These are phyloP conservation scores for Prunella fulvescens DNA, from an alignment of 2,113 vertebrate species.

Conservation along the genomic window DNA sequence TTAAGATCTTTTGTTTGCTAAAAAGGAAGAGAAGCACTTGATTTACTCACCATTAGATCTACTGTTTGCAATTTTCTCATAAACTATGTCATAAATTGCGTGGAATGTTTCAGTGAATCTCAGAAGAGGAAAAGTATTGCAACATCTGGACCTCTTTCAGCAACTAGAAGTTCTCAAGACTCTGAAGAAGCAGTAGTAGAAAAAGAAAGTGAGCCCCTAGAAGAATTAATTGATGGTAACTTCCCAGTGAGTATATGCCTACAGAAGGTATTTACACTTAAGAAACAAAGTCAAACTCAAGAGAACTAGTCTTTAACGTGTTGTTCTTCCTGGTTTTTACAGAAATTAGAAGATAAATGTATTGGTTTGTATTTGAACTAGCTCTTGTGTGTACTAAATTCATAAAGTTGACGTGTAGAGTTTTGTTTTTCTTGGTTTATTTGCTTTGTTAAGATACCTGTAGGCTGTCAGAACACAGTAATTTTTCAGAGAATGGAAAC, in stretches of 20 bases:
- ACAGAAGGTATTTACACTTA: not conserved
- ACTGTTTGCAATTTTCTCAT: not conserved
- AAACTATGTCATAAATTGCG: not conserved
- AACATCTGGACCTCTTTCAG: conserved; percentile 65
- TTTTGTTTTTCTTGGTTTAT: not conserved
- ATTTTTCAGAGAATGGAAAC: not conserved
- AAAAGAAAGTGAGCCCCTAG: conserved; percentile 74
- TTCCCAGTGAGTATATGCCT: conserved; percentile 81
- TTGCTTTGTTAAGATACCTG: not conserved
- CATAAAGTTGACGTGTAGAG: not conserved
- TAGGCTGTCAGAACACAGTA: not conserved
- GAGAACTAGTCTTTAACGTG: not conserved
- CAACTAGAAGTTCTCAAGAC: conserved; percentile 64
- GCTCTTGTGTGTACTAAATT: not conserved
- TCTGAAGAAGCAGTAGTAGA: conserved; percentile 67
- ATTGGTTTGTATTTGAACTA: not conserved
- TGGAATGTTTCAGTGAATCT: conserved; percentile 81
- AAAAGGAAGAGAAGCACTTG: not conserved
- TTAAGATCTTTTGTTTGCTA: not conserved
- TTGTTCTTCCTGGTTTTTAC: not conserved
- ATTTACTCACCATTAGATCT: not conserved
- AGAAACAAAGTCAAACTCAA: not conserved
- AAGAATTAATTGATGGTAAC: conserved; percentile 76
- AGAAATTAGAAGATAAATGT: not conserved
- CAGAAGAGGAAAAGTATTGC: conserved; percentile 81